Evolutionary conservation across 2,888 invertebrate species (phyloP).

Genomic region (Sericinus montela): DNA sequence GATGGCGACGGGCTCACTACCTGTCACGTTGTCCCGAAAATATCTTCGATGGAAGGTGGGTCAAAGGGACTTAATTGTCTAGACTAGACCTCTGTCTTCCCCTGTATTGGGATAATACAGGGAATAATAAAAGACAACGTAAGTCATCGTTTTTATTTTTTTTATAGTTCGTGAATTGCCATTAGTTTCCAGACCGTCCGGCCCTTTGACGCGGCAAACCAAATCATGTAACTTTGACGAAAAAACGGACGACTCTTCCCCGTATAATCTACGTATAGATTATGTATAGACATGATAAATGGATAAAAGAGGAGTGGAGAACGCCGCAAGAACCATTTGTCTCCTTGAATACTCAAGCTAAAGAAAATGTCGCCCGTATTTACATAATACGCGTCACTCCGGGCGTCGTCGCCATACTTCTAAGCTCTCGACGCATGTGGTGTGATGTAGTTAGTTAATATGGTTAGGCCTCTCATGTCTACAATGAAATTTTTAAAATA

Average conservation of each 20-base stretch:
- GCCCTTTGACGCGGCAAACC: slow-evolving; percentile 28
- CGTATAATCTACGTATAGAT: slow-evolving; percentile 36
- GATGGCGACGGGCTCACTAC: too few relatives aligned
- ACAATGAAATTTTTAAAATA: too few relatives aligned
- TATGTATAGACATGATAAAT: slow-evolving; percentile 50
- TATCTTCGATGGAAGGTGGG: too few relatives aligned
- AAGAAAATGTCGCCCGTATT: slow-evolving; percentile 49
- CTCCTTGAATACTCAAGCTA: slow-evolving; percentile 37
- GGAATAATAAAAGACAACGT: neutral
- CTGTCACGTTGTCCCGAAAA: too few relatives aligned
- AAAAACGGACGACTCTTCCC: slow-evolving; percentile 20
- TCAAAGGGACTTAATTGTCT: too few relatives aligned
- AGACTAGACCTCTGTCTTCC: too few relatives aligned
- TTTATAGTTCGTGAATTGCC: slow-evolving; percentile 18
- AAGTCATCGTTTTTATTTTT: slow-evolving; percentile 10
- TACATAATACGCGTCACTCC: slow-evolving; percentile 43
- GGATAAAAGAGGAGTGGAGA: slow-evolving; percentile 34
- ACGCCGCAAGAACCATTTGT: slow-evolving; percentile 51
- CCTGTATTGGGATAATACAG: too few relatives aligned
- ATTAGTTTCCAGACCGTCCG: slow-evolving; percentile 17
- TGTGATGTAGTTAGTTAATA: slow-evolving; percentile 23
- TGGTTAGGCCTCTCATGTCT: slow-evolving; percentile 15
- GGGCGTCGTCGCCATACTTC: slow-evolving; percentile 17
- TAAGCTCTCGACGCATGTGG: neutral
- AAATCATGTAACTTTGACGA: slow-evolving; percentile 14